These are phyloP conservation scores for Coregonus suidteri DNA, from an alignment of 2,797 vertebrate species.

Conservation along the genomic window DNA sequence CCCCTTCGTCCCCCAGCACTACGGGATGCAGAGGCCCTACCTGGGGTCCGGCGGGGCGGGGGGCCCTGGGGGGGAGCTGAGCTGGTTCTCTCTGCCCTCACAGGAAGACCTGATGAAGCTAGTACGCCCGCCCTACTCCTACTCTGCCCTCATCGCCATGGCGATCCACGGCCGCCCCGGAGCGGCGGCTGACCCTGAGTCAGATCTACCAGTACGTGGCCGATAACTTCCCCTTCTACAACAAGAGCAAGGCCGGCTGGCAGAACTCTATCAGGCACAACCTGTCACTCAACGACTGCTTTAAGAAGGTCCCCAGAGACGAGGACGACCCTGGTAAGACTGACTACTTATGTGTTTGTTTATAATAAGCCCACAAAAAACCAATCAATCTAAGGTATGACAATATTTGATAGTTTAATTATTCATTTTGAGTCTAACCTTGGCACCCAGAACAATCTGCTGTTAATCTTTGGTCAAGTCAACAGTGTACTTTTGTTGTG, in stretches of 20 bases:
- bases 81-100: slow-evolving; percentile 95
- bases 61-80: slow-evolving; percentile 81
- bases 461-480: no score
- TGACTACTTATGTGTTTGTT: not conserved
- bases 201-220: slow-evolving; percentile 99
- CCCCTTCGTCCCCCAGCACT: slow-evolving; percentile 92
- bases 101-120: slow-evolving; percentile 98
- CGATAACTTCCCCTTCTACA: slow-evolving; percentile 98
- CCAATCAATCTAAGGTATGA: not conserved
- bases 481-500: not conserved
- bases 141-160: slow-evolving; percentile 98
- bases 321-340: slow-evolving; percentile 94
- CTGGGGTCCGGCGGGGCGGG: slow-evolving; percentile 80
- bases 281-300: slow-evolving; percentile 95
- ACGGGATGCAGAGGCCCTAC: slow-evolving; percentile 91
- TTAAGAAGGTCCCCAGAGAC: slow-evolving; percentile 96
- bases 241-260: slow-evolving; percentile 98
- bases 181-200: slow-evolving; percentile 92
- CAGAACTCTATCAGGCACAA: slow-evolving; percentile 98
- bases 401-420: not conserved
- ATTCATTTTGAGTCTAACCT: not conserved
- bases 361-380: not conserved
- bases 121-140: slow-evolving; percentile 95
- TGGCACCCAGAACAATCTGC: not conserved
- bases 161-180: slow-evolving; percentile 95